Conservation (phyloP, 1,140 invertebrate species). For the Tetraneura akinire region DNA sequence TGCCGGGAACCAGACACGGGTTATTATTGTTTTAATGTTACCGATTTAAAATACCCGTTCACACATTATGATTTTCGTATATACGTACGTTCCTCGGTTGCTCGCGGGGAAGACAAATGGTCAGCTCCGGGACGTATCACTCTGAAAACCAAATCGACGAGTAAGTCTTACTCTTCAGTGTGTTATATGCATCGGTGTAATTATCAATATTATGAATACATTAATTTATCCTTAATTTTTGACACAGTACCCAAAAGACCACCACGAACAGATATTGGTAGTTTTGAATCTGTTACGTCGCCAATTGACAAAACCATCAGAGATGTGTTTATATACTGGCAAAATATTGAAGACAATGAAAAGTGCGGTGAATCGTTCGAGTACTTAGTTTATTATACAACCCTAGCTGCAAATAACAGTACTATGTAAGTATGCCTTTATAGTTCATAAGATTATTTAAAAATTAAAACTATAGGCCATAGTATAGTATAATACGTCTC, state of each 20-base stretch:
- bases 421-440: constrained; percentile 27
- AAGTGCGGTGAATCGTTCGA: constrained; percentile 65
- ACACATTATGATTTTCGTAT: constrained; percentile 70
- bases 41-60: constrained; percentile 67
- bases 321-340: constrained; percentile 71
- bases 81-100: constrained; percentile 63
- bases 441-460: not conserved
- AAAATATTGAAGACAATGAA: constrained; percentile 65
- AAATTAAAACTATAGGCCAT: too few species aligned
- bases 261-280: constrained; percentile 67
- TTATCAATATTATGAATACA: constrained; percentile 39
- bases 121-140: constrained; percentile 65
- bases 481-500: too few species aligned
- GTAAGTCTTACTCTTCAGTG: constrained; percentile 57
- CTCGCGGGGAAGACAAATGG: constrained; percentile 64
- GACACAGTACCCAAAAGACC: constrained; percentile 62
- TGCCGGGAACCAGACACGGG: not conserved
- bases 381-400: constrained; percentile 57
- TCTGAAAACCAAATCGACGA: constrained; percentile 64
- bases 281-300: constrained; percentile 66
- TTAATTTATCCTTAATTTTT: constrained; percentile 53
- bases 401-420: not conserved
- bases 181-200: too few species aligned
- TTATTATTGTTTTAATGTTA: constrained; percentile 61
- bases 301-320: constrained; percentile 56